These are phyloP conservation scores for Rissa tridactyla DNA, from an alignment of 2,113 vertebrate species.

Conservation along the genomic window DNA sequence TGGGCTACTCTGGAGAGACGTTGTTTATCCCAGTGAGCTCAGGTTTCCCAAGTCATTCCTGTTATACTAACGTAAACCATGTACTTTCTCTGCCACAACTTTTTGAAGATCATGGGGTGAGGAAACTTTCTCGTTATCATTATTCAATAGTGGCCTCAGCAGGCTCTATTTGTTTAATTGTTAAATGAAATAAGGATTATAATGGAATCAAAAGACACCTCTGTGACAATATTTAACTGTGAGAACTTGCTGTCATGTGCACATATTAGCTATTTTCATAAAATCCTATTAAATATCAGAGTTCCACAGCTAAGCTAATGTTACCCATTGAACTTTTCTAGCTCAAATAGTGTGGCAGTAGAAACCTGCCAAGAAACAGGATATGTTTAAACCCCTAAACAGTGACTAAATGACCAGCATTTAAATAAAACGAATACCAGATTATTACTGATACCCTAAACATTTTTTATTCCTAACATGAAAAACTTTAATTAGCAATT, in stretches of 20 bases:
- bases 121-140: background rate
- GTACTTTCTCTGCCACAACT: background rate
- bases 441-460: background rate
- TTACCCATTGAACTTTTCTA: constrained; percentile 42
- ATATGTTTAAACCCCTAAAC: background rate
- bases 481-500: background rate
- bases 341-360: constrained; percentile 2
- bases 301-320: constrained; percentile 37
- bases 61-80: background rate
- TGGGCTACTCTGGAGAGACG: background rate
- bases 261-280: constrained; percentile 21
- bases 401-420: background rate
- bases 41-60: background rate
- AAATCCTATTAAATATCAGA: constrained; percentile 60
- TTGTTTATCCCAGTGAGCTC: background rate
- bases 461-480: background rate
- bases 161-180: constrained; percentile 33
- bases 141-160: background rate
- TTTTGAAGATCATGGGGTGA: background rate
- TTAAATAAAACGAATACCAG: background rate
- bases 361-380: background rate
- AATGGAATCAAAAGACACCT: constrained; percentile 20
- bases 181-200: constrained; percentile 47
- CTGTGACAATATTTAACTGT: constrained; percentile 51
- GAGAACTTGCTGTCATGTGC: constrained; percentile 2